Conservation (phyloP, 2,888 invertebrate species). For the Colostygia pectinataria region DNA sequence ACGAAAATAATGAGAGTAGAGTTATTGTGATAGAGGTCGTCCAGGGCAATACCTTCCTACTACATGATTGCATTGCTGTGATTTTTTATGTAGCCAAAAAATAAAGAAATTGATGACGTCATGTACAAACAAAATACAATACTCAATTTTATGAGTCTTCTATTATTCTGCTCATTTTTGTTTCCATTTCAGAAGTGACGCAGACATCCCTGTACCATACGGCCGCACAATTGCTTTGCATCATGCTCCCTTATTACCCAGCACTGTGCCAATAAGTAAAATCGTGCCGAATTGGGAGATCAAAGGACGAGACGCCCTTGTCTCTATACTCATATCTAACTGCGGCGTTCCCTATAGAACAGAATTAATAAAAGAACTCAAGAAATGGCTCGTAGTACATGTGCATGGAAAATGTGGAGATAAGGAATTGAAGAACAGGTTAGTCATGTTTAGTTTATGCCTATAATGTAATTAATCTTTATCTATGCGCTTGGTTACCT, state of each 20-base stretch:
- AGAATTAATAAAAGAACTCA: conserved; percentile 79
- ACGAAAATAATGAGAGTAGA: no score
- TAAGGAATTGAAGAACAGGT: conserved; percentile 32
- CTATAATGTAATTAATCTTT: not conserved
- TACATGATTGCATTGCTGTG: no score
- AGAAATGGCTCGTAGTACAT: conserved; percentile 82
- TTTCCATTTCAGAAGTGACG: conserved; percentile 72
- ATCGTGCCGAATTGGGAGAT: conserved; percentile 65
- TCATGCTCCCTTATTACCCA: not conserved
- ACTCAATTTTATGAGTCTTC: no score
- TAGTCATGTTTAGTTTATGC: not conserved
- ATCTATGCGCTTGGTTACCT: not conserved
- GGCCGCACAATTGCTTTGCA: conserved; percentile 77
- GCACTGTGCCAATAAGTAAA: conserved; percentile 31
- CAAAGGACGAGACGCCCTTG: conserved; percentile 71
- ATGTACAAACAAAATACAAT: no score
- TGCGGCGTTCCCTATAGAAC: conserved; percentile 77
- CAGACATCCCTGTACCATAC: conserved; percentile 87
- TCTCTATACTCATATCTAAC: conserved; percentile 83
- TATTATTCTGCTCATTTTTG: no score
- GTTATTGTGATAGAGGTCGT: no score
- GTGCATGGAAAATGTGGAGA: conserved; percentile 82
- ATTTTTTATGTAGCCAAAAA: no score
- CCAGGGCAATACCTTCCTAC: no score
- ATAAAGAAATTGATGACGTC: no score